Evolutionary conservation across 2,888 invertebrate genomes (phyloP), one percentile per base, ranked within the genome.

Genomic region (Entomobrya proxima): DNA sequence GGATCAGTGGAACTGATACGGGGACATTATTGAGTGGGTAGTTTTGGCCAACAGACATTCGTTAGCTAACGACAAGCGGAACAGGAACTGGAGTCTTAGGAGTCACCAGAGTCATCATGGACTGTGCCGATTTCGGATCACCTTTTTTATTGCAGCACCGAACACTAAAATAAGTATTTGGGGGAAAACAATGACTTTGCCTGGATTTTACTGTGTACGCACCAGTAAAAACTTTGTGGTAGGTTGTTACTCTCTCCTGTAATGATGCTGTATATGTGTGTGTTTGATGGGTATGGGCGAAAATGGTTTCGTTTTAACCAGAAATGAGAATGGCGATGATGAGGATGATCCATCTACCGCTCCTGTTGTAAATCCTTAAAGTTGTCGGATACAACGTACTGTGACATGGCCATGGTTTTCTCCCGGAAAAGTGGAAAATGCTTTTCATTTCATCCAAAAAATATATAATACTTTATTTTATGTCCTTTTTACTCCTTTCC

Each of bases 141-240:
- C 77, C 58, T 58, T 61, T 58, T 77, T 77, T 58, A 77, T 61
- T 32, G 32, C 61, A 32, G 30, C 30, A 40, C 30, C 61, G 30
- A 58, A 44, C 74, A 32, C 50, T 76, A 76, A 76, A 61, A 58
- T 18, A 74, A 74, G 74, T 74, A 52, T 27, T 74, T 74, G 24
- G 77, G 3, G 58, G 24, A 61, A 77, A 77, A 77, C 58, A 77
- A 58, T 61, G 77, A 77, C 61, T 77, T 58, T 58, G 24, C 58
- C 77, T 61, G 58, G 77, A 61, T 77, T 77, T 77, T 44, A 44
- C 24, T 40, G 27, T n/a, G 15, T 52, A 74, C 76, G 6, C 64
- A 78, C 30, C 58, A 47, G 78, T 78, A 61, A 67, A 78, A 67
- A 78, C 64, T 78, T 78, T 78, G 78, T 78, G 78, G 78, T 78